Conservation (phyloP, 2,113 vertebrate genomes). For the Macquaria ambigua region DNA sequence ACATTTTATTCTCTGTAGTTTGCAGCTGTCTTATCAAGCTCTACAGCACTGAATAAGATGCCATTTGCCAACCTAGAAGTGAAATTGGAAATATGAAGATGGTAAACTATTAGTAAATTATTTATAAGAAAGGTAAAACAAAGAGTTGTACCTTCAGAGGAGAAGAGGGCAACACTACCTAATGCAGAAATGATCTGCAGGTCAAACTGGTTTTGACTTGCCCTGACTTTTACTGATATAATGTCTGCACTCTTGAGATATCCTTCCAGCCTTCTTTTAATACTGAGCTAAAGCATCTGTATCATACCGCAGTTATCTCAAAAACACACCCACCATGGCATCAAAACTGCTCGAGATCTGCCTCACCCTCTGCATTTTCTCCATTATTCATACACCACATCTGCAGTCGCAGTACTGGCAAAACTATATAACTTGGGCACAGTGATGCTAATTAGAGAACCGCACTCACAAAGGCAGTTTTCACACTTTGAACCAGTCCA, state of each 20-base stretch:
- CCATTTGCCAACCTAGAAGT: not conserved
- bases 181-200: constrained; percentile 4
- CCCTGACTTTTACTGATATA: not conserved
- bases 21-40: not conserved
- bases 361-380: constrained; percentile 31
- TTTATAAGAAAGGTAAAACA: not conserved
- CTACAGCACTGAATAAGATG: not conserved
- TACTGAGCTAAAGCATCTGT: not conserved
- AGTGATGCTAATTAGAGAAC: constrained; percentile 48
- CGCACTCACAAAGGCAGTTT: constrained; percentile 44
- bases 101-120: not conserved
- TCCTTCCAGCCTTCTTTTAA: not conserved
- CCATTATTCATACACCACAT: constrained; percentile 42
- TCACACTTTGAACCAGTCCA: constrained; percentile 37
- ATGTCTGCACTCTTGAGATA: not conserved
- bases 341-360: not conserved
- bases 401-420: constrained; percentile 41
- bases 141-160: not conserved
- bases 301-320: constrained; percentile 6
- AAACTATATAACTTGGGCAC: constrained; percentile 1
- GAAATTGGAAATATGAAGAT: not conserved
- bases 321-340: not conserved
- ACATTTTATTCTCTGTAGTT: constrained; percentile 18
- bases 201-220: not conserved
- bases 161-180: not conserved